phyloP scores from a whole-genome alignment of 2,797 vertebrate genomes.

The Gymnodraco acuticeps region DNA sequence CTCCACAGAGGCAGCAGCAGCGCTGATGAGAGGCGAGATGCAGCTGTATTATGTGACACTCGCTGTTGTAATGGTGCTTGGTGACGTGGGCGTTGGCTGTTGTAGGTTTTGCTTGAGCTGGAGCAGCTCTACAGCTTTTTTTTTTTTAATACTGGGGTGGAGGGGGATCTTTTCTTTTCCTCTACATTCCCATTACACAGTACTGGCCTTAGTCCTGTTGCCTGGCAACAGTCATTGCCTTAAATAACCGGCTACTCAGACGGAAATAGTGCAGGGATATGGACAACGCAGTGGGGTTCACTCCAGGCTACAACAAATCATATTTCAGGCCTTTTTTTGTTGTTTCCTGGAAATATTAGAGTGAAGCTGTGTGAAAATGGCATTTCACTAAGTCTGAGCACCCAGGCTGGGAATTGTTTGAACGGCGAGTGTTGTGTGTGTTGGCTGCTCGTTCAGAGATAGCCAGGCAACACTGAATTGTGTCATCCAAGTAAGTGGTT shows the following conservation, averaged over 20 bases:
- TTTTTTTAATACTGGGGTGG: conserved; percentile 50
- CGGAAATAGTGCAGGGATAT: conserved; percentile 79
- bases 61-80: conserved; percentile 62
- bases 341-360: conserved; percentile 34
- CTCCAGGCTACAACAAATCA: conserved; percentile 76
- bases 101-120: conserved; percentile 61
- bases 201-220: conserved; percentile 83
- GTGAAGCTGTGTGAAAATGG: conserved; percentile 56
- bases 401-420: conserved; percentile 25
- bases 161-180: conserved; percentile 69
- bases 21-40: conserved; percentile 33
- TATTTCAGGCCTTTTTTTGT: conserved; percentile 49
- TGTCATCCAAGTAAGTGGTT: conserved; percentile 71
- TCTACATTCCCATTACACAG: conserved; percentile 75
- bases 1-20: conserved; percentile 32
- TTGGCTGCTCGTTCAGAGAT: conserved; percentile 55
- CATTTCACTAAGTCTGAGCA: conserved; percentile 25
- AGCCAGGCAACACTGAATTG: conserved; percentile 62
- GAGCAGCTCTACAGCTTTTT: conserved; percentile 58
- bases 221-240: conserved; percentile 87
- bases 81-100: conserved; percentile 83
- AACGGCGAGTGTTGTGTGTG: conserved; percentile 21
- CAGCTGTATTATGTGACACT: conserved; percentile 56
- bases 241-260: conserved; percentile 83
- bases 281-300: conserved; percentile 78